A percentile compares a stretch with the other conserved stretches of the same genome.
phyloP scores from a whole-genome alignment of 1,140 invertebrate genomes.

The Drosophila parabipectinata region DNA sequence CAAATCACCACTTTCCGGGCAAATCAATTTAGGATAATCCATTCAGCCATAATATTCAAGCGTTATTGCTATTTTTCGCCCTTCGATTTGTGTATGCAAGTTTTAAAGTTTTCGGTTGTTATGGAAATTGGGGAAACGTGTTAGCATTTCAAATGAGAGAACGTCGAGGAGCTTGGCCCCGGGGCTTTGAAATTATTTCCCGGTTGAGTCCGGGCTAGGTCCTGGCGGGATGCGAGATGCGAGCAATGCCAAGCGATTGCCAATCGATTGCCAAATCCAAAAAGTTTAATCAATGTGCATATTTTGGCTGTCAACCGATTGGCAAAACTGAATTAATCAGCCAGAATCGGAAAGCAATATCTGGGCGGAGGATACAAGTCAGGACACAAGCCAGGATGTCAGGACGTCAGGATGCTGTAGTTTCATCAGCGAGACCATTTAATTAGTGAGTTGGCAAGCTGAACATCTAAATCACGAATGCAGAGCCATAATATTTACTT shows the following conservation, averaged over 20 bases:
- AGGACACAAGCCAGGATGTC: slow-evolving; percentile 9
- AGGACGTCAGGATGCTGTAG: background rate
- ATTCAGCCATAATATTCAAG: slow-evolving; percentile 29
- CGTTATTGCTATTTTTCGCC: slow-evolving; percentile 31
- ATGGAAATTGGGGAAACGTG: slow-evolving; percentile 54
- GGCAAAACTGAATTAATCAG: slow-evolving; percentile 48
- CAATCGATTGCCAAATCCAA: slow-evolving; percentile 50
- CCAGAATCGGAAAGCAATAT: slow-evolving; percentile 18
- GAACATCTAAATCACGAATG: background rate
- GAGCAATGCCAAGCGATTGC: slow-evolving; percentile 22
- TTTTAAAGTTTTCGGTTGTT: slow-evolving; percentile 56
- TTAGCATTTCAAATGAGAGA: slow-evolving; percentile 61
- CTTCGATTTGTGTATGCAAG: slow-evolving; percentile 44
- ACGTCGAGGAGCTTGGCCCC: background rate
- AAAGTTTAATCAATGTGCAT: slow-evolving; percentile 56
- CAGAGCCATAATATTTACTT: slow-evolving; percentile 1
- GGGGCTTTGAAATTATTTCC: slow-evolving; percentile 47
- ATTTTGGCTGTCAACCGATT: slow-evolving; percentile 32
- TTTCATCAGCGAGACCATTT: slow-evolving; percentile 11
- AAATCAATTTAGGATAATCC: slow-evolving; percentile 49
- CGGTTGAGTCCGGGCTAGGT: background rate
- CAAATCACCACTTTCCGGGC: slow-evolving; percentile 35
- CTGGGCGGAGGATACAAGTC: background rate
- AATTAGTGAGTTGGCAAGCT: slow-evolving; percentile 12
- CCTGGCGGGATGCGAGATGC: background rate